Percentiles rank a stretch among this genome's conserved stretches.
These are phyloP conservation scores for Actinemys pallida DNA, from an alignment of 2,113 vertebrate genomes.

Conservation along the genomic window DNA sequence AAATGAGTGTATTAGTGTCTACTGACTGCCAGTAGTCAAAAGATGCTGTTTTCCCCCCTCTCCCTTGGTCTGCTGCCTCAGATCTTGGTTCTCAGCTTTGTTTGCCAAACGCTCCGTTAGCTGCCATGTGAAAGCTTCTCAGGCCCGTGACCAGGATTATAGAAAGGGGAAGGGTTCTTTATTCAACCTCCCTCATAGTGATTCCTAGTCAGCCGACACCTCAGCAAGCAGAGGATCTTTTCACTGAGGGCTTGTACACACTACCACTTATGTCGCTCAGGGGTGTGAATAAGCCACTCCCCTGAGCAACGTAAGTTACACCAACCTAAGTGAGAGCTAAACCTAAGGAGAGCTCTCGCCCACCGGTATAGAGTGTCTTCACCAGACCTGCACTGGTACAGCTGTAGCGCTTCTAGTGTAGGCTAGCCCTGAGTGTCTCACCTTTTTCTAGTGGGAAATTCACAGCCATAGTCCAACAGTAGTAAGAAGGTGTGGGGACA, in stretches of 20 bases:
- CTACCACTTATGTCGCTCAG: background rate
- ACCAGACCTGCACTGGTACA: no score
- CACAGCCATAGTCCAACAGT: background rate
- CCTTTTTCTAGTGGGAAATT: background rate
- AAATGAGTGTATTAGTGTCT: accelerated
- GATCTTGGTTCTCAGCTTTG: accelerated
- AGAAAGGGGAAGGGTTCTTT: background rate
- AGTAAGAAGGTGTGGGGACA: background rate
- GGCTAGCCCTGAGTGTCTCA: background rate
- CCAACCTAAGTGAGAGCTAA: no score
- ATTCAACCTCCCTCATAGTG: background rate
- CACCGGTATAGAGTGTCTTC: no score
- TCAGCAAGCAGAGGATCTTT: accelerated
- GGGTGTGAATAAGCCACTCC: no score
- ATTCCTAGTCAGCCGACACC: accelerated
- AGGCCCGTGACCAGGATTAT: background rate
- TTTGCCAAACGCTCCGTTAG: background rate
- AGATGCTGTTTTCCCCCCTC: background rate
- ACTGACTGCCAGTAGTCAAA: accelerated
- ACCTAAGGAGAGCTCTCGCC: no score
- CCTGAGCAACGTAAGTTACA: no score
- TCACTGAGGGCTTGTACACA: accelerated
- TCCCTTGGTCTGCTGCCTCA: accelerated
- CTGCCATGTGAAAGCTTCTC: background rate
- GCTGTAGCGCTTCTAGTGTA: no score